Conservation (phyloP, 1,140 invertebrate genomes). For the Zaprionus capensis region DNA sequence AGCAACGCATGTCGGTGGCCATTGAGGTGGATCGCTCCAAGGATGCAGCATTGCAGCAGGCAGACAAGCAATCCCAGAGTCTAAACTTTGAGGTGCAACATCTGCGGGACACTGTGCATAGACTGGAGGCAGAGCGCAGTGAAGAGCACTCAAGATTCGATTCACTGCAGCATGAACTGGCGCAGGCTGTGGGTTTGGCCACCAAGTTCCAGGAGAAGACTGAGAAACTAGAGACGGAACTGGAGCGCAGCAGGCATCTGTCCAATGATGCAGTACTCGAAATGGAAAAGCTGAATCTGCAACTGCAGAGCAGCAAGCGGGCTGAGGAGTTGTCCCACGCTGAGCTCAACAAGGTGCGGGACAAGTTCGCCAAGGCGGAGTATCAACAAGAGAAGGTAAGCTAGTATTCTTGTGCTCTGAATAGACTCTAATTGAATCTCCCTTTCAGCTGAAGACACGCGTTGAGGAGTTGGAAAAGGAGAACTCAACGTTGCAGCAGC, state of each 20-base stretch:
- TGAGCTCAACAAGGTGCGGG: slow-evolving; percentile 76
- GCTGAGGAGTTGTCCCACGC: slow-evolving; percentile 65
- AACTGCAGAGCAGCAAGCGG: slow-evolving; percentile 63
- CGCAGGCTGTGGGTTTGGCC: slow-evolving; percentile 68
- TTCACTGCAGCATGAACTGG: slow-evolving; percentile 70
- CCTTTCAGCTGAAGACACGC: slow-evolving; percentile 51
- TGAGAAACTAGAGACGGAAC: slow-evolving; percentile 69
- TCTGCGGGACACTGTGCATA: slow-evolving; percentile 54
- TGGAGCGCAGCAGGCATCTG: slow-evolving; percentile 42
- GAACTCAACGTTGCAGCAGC: slow-evolving; percentile 56
- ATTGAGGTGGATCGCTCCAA: slow-evolving; percentile 90
- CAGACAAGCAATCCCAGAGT: slow-evolving; percentile 85
- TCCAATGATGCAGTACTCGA: slow-evolving; percentile 47
- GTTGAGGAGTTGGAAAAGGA: slow-evolving; percentile 74
- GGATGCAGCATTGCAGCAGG: slow-evolving; percentile 88
- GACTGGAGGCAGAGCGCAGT: slow-evolving; percentile 64
- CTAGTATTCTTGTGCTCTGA: no score
- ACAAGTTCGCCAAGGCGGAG: slow-evolving; percentile 71
- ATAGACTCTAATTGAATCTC: background rate
- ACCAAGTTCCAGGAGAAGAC: slow-evolving; percentile 80
- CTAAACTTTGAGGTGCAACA: slow-evolving; percentile 67
- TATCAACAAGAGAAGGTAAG: slow-evolving; percentile 74
- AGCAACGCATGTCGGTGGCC: slow-evolving; percentile 91
- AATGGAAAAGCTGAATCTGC: slow-evolving; percentile 71
- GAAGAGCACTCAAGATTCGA: slow-evolving; percentile 57